Conservation (phyloP, 2,797 vertebrate genomes). For the Muscicapa comitata region DNA sequence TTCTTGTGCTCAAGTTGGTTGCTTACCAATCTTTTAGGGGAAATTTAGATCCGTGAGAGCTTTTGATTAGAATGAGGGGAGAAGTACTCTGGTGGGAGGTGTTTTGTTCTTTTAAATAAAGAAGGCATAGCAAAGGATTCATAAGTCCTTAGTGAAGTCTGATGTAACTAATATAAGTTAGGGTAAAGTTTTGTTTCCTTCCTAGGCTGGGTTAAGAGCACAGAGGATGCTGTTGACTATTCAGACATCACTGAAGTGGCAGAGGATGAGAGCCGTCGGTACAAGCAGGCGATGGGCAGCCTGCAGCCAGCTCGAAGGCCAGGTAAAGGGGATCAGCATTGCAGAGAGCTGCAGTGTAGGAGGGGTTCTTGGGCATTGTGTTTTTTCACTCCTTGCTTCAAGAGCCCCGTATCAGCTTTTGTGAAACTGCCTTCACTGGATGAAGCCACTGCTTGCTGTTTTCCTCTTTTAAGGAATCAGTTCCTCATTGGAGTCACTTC, state of each 20-base stretch:
- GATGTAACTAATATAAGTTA: background rate
- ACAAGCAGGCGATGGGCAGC: conserved; percentile 90
- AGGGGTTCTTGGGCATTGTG: background rate
- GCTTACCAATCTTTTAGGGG: background rate
- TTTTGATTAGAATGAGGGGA: background rate
- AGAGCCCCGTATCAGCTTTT: background rate
- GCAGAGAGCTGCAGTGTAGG: background rate
- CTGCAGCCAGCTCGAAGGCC: conserved; percentile 84
- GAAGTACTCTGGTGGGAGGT: background rate
- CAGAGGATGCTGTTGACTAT: conserved; percentile 96
- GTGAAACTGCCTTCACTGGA: background rate
- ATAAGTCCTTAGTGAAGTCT: background rate
- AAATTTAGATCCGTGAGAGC: background rate
- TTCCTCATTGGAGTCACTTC: background rate
- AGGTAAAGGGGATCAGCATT: conserved; percentile 70
- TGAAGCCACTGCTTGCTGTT: background rate
- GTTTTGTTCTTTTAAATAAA: background rate
- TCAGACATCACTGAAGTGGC: conserved; percentile 97
- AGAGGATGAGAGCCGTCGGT: conserved; percentile 95
- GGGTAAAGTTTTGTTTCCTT: background rate
- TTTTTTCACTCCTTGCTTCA: background rate
- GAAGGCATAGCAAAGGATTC: background rate
- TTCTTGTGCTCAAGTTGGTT: background rate
- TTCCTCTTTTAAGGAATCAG: background rate
- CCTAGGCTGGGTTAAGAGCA: conserved; percentile 95